Conservation (phyloP, 2,797 vertebrate species). For the Lateolabrax maculatus region DNA sequence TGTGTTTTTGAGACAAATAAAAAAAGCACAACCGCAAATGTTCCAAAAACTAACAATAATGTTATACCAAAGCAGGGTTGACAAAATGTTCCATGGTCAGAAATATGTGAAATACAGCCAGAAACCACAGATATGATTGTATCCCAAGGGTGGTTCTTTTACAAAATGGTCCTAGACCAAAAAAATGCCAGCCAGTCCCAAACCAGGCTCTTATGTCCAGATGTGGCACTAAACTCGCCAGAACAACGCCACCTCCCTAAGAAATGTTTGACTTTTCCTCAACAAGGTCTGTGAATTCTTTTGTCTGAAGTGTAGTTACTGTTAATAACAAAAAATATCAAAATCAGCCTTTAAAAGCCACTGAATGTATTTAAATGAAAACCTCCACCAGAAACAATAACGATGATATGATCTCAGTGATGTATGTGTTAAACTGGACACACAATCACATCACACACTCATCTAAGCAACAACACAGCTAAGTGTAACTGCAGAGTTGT, state of each 20-base stretch:
- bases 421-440: constrained; percentile 11
- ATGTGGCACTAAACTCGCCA: constrained; percentile 5
- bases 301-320: no score
- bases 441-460: constrained; percentile 11
- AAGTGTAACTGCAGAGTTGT: not conserved
- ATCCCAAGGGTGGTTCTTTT: constrained; percentile 43
- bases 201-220: constrained; percentile 23
- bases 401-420: not conserved
- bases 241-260: not conserved
- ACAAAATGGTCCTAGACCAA: constrained; percentile 35
- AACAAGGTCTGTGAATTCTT: not conserved
- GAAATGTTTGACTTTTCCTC: not conserved
- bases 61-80: constrained; percentile 38
- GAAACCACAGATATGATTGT: constrained; percentile 51
- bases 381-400: not conserved
- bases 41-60: constrained; percentile 54
- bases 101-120: constrained; percentile 55
- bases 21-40: constrained; percentile 51
- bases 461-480: not conserved
- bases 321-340: no score
- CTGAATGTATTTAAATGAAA: not conserved
- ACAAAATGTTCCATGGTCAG: constrained; percentile 55
- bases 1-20: constrained; percentile 49
- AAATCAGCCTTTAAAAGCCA: not conserved
- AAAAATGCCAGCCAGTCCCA: constrained; percentile 23